Conservation (phyloP, 2,888 invertebrate genomes). For the Apamea epomidion region DNA sequence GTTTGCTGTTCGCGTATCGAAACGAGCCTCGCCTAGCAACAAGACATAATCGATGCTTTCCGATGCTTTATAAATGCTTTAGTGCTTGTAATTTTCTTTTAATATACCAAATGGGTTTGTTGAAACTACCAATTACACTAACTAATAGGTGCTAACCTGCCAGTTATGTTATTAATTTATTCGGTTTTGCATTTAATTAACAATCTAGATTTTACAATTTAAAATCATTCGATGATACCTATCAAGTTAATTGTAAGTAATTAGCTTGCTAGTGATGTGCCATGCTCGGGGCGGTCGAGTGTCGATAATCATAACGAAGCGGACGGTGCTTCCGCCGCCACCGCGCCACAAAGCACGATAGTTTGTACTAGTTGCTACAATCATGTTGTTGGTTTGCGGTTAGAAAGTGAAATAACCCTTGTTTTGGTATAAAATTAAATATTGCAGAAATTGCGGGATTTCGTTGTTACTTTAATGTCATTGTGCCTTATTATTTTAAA, state of each 20-base stretch:
- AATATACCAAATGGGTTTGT: conserved; percentile 30
- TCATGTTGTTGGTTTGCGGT: conserved; percentile 78
- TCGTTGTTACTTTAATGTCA: conserved; percentile 60
- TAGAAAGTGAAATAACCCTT: conserved; percentile 82
- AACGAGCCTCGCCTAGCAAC: conserved; percentile 67
- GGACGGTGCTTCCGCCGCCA: conserved; percentile 53
- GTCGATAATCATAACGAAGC: conserved; percentile 57
- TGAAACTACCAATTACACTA: conserved; percentile 14
- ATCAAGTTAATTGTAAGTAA: conserved; percentile 39
- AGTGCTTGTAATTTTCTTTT: conserved; percentile 60
- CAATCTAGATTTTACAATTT: conserved; percentile 42
- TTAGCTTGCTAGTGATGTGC: conserved; percentile 68
- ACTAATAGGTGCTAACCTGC: not conserved
- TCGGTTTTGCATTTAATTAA: conserved; percentile 12
- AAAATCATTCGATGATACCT: conserved; percentile 28
- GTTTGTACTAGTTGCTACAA: conserved; percentile 62
- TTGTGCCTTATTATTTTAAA: conserved; percentile 51
- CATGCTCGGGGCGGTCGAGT: conserved; percentile 31
- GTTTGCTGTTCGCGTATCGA: conserved; percentile 55
- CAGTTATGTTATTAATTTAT: not conserved
- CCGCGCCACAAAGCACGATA: conserved; percentile 72
- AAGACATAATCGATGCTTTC: conserved; percentile 60
- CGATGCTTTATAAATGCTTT: conserved; percentile 59
- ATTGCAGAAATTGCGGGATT: conserved; percentile 76
- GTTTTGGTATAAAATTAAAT: conserved; percentile 75